phyloP scores from a whole-genome alignment of 2,888 invertebrate genomes.

The Melanostoma scalare region DNA sequence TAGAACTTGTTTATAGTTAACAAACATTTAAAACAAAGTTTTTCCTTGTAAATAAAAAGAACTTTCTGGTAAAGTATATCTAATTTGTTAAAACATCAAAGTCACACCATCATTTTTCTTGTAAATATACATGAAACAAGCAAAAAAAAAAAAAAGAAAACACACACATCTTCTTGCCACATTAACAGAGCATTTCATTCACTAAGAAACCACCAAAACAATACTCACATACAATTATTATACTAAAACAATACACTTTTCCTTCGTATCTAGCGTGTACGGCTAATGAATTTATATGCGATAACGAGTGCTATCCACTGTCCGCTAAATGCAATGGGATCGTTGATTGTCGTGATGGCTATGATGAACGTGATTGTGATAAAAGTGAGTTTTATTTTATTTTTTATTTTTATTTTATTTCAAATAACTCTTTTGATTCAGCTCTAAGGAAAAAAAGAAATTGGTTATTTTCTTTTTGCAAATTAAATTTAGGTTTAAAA shows the following conservation, averaged over 20 bases:
- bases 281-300: slow-evolving; percentile 85
- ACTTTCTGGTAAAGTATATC: no score
- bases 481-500: no score
- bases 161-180: background rate
- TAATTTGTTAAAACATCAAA: no score
- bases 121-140: no score
- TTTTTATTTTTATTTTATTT: slow-evolving; percentile 33
- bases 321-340: slow-evolving; percentile 84
- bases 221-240: background rate
- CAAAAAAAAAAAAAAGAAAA: background rate
- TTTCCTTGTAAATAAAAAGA: no score
- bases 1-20: no score
- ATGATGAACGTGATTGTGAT: slow-evolving; percentile 86
- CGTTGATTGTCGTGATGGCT: slow-evolving; percentile 85
- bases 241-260: slow-evolving; percentile 50
- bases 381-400: slow-evolving; percentile 70
- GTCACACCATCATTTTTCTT: no score
- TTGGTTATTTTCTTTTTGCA: no score
- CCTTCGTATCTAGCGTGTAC: slow-evolving; percentile 75
- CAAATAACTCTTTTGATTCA: no score
- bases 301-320: slow-evolving; percentile 84
- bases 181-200: background rate
- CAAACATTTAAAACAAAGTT: no score
- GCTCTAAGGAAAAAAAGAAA: no score
- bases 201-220: background rate